Conservation (phyloP, 1,140 invertebrate genomes). For the Lepidurus packardi region DNA sequence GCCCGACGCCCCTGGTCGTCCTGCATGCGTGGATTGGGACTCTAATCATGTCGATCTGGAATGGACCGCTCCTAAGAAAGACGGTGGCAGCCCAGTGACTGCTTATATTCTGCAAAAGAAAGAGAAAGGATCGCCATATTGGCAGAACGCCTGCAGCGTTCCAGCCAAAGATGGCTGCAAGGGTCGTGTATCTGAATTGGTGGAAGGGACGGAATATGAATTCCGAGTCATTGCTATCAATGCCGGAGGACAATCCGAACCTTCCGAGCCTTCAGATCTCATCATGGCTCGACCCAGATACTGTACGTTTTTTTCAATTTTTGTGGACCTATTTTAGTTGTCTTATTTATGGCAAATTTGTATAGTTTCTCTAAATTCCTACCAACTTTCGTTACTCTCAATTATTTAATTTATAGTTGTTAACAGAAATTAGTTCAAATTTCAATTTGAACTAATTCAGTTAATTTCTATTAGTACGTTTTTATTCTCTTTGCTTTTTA, state of each 20-base stretch:
- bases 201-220: constrained; percentile 91
- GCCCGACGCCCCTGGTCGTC: constrained; percentile 83
- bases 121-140: constrained; percentile 83
- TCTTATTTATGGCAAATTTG: too few relatives aligned
- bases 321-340: background rate
- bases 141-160: constrained; percentile 82
- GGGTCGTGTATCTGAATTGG: constrained; percentile 68
- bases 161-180: constrained; percentile 61
- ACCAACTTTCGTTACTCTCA: constrained; percentile 6
- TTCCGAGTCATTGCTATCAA: constrained; percentile 94
- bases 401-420: background rate
- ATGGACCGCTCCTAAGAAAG: constrained; percentile 74
- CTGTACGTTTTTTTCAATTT: background rate
- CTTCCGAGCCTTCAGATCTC: constrained; percentile 84
- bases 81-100: constrained; percentile 84
- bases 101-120: constrained; percentile 95
- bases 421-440: background rate
- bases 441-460: too few relatives aligned
- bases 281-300: constrained; percentile 77
- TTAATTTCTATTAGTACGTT: too few relatives aligned
- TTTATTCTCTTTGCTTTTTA: too few relatives aligned
- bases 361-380: too few relatives aligned
- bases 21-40: constrained; percentile 83
- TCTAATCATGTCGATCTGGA: constrained; percentile 84
- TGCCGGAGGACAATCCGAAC: constrained; percentile 89